Evolutionary conservation across 2,888 invertebrate genomes (phyloP), one percentile per base, ranked within the genome.

Genomic region (Hydroisotoma schaefferi): DNA sequence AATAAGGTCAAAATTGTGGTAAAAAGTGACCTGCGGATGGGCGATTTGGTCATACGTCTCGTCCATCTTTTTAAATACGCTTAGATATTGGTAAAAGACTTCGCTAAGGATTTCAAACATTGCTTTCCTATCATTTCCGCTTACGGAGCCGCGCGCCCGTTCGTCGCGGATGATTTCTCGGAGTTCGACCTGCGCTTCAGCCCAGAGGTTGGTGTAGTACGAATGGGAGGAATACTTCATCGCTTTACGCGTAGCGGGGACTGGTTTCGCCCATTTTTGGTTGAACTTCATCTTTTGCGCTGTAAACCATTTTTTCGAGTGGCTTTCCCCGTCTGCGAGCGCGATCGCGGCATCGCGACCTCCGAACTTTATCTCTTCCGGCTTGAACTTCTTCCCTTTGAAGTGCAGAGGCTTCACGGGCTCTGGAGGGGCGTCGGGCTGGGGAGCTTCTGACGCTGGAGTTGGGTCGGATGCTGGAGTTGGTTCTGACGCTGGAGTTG

Each of bases 21-120:
- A n/a, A n/a, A n/a, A n/a, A n/a, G n/a, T n/a, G n/a, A n/a, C n/a
- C 76, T 97, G 95, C 1, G 95, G 94, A 76, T 95, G 95, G 38
- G 94, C 80, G 73, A 93, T 82, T 79, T 94, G 94, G 74, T 95
- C 94, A 73, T 94, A 90, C 62, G 90, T 88, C 57, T 84, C 80
- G 73, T 90, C 87, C 29, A 94, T 76, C 71, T 83, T 84, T 67
- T 87, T 85, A 23, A 88, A 82, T 0, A 89, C 81, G 25, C 86
- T 79, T 4, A 92, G 87, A 74, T 94, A 95, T 72, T 87, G 85
- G 2, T 91, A 80, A 75, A 92, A 90, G 53, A 94, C 78, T 59
- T 85, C 85, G 20, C 85, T 83, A 0, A 88, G 78, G 5, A 82
- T 76, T 0, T 81, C 80, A 53, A 86, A 83, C 1, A 86, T 81